Base-by-base conservation (phyloP, 2,888 invertebrate species). In the Folsomia candida region DNA sequence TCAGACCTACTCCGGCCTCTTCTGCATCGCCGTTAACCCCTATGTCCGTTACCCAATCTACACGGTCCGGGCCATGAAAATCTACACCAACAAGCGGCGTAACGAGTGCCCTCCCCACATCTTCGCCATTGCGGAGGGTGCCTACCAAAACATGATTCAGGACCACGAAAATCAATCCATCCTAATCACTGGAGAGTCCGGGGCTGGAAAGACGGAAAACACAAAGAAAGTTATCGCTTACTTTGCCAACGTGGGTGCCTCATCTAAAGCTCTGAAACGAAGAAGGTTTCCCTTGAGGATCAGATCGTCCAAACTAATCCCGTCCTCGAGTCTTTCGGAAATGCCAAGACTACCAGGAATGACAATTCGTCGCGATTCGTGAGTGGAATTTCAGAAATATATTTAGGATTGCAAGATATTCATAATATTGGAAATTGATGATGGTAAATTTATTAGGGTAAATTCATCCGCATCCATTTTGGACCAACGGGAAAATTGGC, bases 311-410 rank as follows among this genome's bases (percentile, higher is more conserved):
- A 98, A 86, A 98, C 98, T 86, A 99, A 99, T 87, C 97, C 97
- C 82, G 97, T 97, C 82, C 93, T 97, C 88, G 97, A 97, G 88
- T 96, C 97, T 83, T 97, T 97, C 85, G 97, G 97, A 93, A 97
- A 97, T 90, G 97, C 97, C 85, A 97, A 97, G 91, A 97, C 97
- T 84, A 95, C 96, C 86, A 94, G 98, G 91, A 99, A 99, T 88
- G 98, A 99, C 88, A 99, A 99, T 93, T 98, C 98, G 77, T 98
- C 98, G 81, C 97, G 98, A 91, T 99, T 98, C 93, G 98, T 97
- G 92, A 95, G 97, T 94, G n/a, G n/a, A n/a, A n/a, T n/a, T n/a
- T n/a, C n/a, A n/a, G n/a, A n/a, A n/a, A n/a, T n/a, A n/a, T n/a
- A n/a, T n/a, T n/a, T n/a, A n/a, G n/a, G n/a, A 37, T 37, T 37